phyloP scores from a whole-genome alignment of 2,797 vertebrate species.

The Sphenodon punctatus region DNA sequence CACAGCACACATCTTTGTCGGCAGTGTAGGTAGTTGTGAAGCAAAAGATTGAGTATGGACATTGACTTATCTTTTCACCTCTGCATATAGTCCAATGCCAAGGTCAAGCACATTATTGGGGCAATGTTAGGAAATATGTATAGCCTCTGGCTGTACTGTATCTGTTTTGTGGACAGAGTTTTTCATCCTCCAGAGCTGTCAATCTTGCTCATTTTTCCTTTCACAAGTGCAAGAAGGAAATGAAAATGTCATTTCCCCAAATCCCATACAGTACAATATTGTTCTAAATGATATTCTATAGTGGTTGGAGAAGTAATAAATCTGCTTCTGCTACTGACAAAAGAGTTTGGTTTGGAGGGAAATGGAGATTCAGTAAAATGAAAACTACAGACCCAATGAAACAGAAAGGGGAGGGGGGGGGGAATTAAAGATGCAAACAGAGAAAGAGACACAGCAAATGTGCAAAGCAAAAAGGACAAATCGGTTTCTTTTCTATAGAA shows the following conservation, averaged over 20 bases:
- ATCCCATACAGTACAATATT: accelerated
- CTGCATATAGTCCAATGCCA: background rate
- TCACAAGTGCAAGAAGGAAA: background rate
- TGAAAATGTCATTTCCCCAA: background rate
- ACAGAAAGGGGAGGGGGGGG: too few relatives aligned
- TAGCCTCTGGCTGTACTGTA: background rate
- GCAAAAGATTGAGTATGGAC: too few relatives aligned
- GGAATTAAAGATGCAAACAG: background rate
- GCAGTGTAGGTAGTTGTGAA: too few relatives aligned
- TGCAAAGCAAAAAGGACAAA: background rate
- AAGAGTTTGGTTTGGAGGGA: background rate
- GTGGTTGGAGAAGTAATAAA: background rate
- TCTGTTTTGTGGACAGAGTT: background rate
- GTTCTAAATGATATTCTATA: background rate
- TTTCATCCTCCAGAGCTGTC: background rate
- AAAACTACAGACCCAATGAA: background rate
- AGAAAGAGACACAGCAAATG: background rate
- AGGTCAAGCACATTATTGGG: accelerated
- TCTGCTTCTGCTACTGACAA: background rate
- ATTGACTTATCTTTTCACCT: background rate
- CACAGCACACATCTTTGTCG: too few relatives aligned
- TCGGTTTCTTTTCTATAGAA: too few relatives aligned
- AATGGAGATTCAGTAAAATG: background rate
- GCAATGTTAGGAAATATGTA: background rate
- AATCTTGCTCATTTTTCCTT: background rate